phyloP scores from a whole-genome alignment of 2,113 vertebrate genomes.

The Dipodomys ordii region DNA sequence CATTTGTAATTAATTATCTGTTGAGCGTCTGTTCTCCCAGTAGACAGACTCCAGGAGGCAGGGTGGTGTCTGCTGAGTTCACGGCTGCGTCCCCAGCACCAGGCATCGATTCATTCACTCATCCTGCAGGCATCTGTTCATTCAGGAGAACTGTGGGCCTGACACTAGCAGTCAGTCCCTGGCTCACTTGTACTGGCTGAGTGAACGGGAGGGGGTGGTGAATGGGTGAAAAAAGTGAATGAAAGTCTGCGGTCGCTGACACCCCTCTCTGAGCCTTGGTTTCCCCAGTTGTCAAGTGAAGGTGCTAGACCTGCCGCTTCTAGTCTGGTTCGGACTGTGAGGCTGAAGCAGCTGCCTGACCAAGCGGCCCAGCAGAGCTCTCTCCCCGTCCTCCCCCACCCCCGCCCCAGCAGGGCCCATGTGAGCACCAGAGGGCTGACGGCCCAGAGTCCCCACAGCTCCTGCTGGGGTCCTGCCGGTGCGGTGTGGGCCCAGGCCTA shows the following conservation, averaged over 20 bases:
- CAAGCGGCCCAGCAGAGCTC: not conserved
- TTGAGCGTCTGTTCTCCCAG: not conserved
- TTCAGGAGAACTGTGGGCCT: not conserved
- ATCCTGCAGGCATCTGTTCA: constrained; percentile 12
- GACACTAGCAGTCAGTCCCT: not conserved
- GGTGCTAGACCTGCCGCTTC: not conserved
- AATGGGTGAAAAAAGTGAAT: not conserved
- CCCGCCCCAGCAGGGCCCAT: not conserved
- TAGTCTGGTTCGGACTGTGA: not conserved
- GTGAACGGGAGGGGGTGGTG: not conserved
- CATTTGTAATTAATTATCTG: constrained; percentile 13
- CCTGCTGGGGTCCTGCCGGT: not conserved
- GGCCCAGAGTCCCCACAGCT: not conserved
- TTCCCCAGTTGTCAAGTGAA: not conserved
- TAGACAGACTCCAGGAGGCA: constrained; percentile 58
- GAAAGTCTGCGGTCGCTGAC: not conserved
- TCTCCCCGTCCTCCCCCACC: not conserved
- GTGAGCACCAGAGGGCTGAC: not conserved
- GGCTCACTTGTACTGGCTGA: not conserved
- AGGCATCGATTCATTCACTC: not conserved
- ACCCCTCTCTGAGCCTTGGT: not conserved
- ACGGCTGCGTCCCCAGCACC: not conserved
- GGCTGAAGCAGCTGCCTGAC: not conserved
- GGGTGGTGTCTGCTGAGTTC: not conserved
- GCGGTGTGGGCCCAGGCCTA: not conserved